Percentiles rank a stretch among this genome's conserved stretches.
Conservation (phyloP, 2,888 invertebrate genomes). For the Xanthostigma xanthostigma region DNA sequence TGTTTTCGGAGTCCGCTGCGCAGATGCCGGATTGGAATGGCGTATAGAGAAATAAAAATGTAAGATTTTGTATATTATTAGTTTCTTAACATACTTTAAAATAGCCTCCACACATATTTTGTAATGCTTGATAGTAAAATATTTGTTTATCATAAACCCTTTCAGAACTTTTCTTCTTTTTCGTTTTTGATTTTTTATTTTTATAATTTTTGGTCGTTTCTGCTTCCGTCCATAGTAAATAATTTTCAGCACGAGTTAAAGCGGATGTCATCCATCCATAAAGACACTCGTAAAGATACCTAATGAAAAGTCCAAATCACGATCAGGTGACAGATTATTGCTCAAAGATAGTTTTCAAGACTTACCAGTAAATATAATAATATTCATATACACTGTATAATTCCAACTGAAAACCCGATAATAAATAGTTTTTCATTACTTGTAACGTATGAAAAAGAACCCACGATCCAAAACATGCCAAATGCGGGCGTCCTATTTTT, state of each 20-base stretch:
- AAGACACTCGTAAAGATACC: constrained; percentile 86
- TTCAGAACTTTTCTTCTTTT: constrained; percentile 48
- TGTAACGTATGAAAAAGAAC: constrained; percentile 83
- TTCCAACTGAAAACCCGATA: constrained; percentile 90
- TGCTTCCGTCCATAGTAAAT: constrained; percentile 39
- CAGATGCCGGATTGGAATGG: too few species aligned
- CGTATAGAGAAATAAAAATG: too few species aligned
- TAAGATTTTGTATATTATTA: too few species aligned
- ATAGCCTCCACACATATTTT: constrained; percentile 89
- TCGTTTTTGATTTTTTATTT: constrained; percentile 33
- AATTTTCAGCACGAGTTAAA: constrained; percentile 73
- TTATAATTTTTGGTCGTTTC: constrained; percentile 25
- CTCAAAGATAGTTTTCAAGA: constrained; percentile 1
- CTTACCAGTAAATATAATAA: constrained; percentile 85
- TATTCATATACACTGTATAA: constrained; percentile 93
- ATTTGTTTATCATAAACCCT: constrained; percentile 71
- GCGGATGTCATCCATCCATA: constrained; percentile 91
- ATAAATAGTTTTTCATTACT: constrained; percentile 84
- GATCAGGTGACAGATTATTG: neutral
- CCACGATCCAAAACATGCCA: constrained; percentile 88
- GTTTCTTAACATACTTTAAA: constrained; percentile 51
- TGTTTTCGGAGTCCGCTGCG: too few species aligned
- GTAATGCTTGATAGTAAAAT: constrained; percentile 78
- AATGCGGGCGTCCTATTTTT: constrained; percentile 53
- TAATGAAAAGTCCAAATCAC: constrained; percentile 20